Conservation (phyloP, 92 coral and sea anemone genomes). For the Phenganax subtilis region DNA sequence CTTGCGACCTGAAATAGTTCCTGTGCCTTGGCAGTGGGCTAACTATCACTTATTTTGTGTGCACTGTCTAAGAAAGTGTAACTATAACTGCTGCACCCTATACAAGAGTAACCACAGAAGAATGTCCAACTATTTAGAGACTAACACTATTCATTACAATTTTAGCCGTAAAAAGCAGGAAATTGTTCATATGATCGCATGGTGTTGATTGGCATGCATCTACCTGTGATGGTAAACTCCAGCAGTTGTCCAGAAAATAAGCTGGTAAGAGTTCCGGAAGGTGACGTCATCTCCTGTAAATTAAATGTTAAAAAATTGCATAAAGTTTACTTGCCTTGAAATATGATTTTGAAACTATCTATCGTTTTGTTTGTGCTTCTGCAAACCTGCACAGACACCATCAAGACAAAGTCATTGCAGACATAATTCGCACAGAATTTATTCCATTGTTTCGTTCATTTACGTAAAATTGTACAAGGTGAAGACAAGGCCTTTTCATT, state of each 20-base stretch:
- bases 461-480: no score
- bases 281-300: constrained; percentile 26
- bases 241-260: constrained; percentile 35
- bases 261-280: constrained; percentile 36
- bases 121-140: background rate
- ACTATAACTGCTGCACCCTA: background rate
- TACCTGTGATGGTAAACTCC: constrained; percentile 41
- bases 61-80: background rate
- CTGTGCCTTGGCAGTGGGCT: no score
- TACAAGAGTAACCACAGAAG: background rate
- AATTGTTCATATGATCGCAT: background rate
- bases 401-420: no score
- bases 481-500: no score
- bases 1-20: no score
- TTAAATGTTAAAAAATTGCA: background rate
- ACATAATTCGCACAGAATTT: no score
- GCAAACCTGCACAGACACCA: no score
- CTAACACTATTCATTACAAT: background rate
- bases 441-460: no score
- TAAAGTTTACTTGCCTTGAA: background rate
- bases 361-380: no score
- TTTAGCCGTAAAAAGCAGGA: background rate
- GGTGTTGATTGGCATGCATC: background rate
- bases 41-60: background rate
- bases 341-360: no score